These are phyloP conservation scores for Holothuria scabra DNA, from an alignment of 53 echinoderm and acorn worm species.

Conservation along the genomic window DNA sequence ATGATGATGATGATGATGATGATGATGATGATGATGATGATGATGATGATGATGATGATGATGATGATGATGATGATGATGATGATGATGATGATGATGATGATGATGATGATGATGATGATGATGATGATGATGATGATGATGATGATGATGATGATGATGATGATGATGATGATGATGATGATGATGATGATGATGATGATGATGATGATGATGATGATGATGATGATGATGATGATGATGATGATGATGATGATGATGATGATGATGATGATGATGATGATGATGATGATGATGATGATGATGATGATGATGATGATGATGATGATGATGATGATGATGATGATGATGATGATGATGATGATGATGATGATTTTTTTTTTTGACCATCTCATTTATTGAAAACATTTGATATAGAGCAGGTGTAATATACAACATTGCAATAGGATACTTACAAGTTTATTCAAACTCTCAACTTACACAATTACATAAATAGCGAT, in stretches of 20 bases:
- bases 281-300: slow-evolving; percentile 40
- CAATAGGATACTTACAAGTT: neutral
- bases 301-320: slow-evolving; percentile 37
- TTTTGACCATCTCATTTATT: too few relatives aligned
- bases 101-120: slow-evolving; percentile 40
- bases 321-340: slow-evolving; percentile 40
- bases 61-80: slow-evolving; percentile 40
- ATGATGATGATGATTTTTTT: too few relatives aligned
- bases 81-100: slow-evolving; percentile 47
- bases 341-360: too few relatives aligned
- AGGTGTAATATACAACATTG: too few relatives aligned
- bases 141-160: slow-evolving; percentile 40
- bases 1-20: slow-evolving; percentile 11
- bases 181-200: slow-evolving; percentile 40
- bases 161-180: slow-evolving; percentile 40
- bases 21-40: slow-evolving; percentile 27
- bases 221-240: slow-evolving; percentile 40
- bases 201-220: slow-evolving; percentile 40
- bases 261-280: slow-evolving; percentile 40
- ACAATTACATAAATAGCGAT: too few relatives aligned
- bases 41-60: slow-evolving; percentile 37
- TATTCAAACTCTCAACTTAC: too few relatives aligned
- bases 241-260: slow-evolving; percentile 40
- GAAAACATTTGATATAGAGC: too few relatives aligned
- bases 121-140: slow-evolving; percentile 40